Evolutionary conservation across 2,113 vertebrate genomes (phyloP).

Genomic region (Notarius quadriscutis): DNA sequence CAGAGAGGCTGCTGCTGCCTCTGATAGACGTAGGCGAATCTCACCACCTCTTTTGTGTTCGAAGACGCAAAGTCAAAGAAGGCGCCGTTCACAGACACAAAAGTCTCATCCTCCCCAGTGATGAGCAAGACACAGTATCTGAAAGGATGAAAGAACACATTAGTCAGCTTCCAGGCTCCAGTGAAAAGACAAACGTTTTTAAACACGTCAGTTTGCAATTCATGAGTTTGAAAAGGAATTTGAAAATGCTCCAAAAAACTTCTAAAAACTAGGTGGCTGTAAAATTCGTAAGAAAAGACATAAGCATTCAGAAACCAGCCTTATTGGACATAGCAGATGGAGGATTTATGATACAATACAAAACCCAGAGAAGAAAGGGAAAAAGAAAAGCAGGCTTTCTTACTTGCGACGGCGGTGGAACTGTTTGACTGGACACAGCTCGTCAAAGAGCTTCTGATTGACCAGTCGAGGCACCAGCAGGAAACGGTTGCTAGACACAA

Average conservation of each 20-base stretch:
- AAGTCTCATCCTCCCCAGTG: slow-evolving; percentile 77
- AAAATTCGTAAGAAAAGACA: too few species aligned
- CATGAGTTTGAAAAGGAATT: background rate
- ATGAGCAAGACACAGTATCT: slow-evolving; percentile 92
- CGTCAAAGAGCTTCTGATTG: slow-evolving; percentile 90
- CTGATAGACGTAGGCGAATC: slow-evolving; percentile 86
- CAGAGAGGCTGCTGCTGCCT: slow-evolving; percentile 84
- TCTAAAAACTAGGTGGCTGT: background rate
- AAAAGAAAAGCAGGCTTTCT: slow-evolving; percentile 50
- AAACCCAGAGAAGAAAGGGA: background rate
- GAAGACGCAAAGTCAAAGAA: slow-evolving; percentile 87
- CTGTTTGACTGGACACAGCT: slow-evolving; percentile 91
- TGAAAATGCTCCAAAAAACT: background rate
- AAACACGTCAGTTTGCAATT: background rate
- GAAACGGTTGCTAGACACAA: slow-evolving; percentile 92
- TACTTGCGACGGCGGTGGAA: slow-evolving; percentile 93
- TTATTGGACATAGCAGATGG: background rate
- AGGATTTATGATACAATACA: background rate
- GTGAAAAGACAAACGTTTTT: background rate
- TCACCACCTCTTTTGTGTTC: slow-evolving; percentile 85
- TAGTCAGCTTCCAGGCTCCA: background rate
- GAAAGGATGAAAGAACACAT: background rate
- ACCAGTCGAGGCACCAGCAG: slow-evolving; percentile 86
- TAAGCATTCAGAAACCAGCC: background rate
- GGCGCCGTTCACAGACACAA: slow-evolving; percentile 74